Evolutionary conservation across 1,140 invertebrate genomes (phyloP).

Genomic region (Babylonia areolata): DNA sequence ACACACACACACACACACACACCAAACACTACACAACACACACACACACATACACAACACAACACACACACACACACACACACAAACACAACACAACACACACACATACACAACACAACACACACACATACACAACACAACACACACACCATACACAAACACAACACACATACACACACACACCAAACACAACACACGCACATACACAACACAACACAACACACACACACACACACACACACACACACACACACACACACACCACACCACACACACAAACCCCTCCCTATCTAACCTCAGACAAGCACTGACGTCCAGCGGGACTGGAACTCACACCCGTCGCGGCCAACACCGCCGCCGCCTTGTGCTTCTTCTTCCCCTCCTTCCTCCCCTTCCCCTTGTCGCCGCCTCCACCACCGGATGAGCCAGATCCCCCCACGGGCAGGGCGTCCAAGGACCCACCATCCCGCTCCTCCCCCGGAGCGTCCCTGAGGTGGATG

Average conservation of each 20-base stretch:
- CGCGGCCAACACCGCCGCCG: not conserved
- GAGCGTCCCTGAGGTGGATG: not conserved
- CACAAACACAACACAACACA: not conserved
- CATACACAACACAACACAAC: too few species aligned
- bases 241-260: not conserved
- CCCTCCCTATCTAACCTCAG: too few species aligned
- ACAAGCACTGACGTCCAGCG: too few species aligned
- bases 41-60: conserved; percentile 6
- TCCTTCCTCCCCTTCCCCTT: not conserved
- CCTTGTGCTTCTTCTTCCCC: not conserved
- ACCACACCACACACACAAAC: not conserved
- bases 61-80: not conserved
- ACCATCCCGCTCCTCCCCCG: not conserved
- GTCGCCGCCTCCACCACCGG: not conserved
- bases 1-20: not conserved
- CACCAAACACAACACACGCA: not conserved
- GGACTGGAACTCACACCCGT: not conserved
- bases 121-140: conserved; percentile 1
- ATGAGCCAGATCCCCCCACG: not conserved
- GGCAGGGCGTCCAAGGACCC: not conserved
- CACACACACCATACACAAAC: conserved; percentile 10
- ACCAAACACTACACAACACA: too few species aligned
- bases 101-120: not conserved
- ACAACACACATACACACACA: not conserved
- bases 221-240: conserved; percentile 11